A percentile compares a stretch with the other conserved stretches of the same genome.
These are phyloP conservation scores for Amphiprion clarkii DNA, from an alignment of 2,797 vertebrate species.

Conservation along the genomic window DNA sequence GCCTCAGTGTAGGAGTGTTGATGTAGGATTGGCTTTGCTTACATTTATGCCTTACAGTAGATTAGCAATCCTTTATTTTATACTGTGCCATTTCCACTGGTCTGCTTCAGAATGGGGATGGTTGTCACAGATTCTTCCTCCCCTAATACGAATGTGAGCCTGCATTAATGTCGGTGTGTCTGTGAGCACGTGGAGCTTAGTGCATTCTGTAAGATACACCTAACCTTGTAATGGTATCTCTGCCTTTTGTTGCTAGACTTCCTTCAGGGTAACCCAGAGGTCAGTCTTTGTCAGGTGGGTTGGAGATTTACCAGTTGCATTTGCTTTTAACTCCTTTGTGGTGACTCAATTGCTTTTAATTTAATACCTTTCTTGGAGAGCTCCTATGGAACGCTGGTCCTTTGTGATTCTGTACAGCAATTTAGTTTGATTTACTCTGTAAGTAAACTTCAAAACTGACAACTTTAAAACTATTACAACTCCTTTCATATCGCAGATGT, in stretches of 20 bases:
- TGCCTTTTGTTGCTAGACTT: constrained; percentile 69
- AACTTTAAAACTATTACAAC: constrained; percentile 1
- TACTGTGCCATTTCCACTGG: constrained; percentile 28
- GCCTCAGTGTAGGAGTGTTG: constrained; percentile 51
- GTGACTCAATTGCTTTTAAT: constrained; percentile 52
- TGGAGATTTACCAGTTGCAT: constrained; percentile 68
- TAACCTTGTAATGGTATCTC: constrained; percentile 68
- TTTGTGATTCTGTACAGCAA: background rate
- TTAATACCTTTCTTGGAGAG: constrained; percentile 1
- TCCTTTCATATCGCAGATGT: background rate
- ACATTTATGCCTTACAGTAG: constrained; percentile 25
- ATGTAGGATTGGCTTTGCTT: constrained; percentile 55
- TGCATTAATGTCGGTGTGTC: constrained; percentile 18
- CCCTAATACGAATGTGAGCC: constrained; percentile 47
- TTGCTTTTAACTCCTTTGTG: constrained; percentile 32
- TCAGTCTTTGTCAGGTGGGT: constrained; percentile 69
- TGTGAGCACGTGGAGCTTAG: constrained; percentile 22
- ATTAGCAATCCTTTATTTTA: constrained; percentile 47
- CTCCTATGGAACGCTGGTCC: background rate
- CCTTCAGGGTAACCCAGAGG: constrained; percentile 68
- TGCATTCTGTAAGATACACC: constrained; percentile 51
- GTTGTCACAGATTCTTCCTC: constrained; percentile 52
- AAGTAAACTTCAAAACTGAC: constrained; percentile 6
- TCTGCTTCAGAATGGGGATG: constrained; percentile 11
- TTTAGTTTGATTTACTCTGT: background rate